phyloP scores from a whole-genome alignment of 2,888 invertebrate species.

The Macrophya alboannulata region DNA sequence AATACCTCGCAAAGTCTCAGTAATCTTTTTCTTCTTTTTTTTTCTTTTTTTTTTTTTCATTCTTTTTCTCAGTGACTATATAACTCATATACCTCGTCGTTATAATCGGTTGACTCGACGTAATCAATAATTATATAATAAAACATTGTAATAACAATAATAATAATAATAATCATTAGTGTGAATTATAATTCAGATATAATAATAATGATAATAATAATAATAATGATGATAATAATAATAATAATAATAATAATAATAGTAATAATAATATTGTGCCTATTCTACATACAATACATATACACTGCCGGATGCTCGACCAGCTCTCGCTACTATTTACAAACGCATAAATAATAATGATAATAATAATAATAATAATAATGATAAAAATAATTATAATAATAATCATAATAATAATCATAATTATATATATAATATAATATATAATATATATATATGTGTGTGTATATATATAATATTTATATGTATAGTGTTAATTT shows the following conservation, averaged over 20 bases:
- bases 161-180: slow-evolving; percentile 63
- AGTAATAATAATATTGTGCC: slow-evolving; percentile 69
- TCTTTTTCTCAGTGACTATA: slow-evolving; percentile 5
- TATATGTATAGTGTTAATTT: slow-evolving; percentile 62
- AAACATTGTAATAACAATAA: slow-evolving; percentile 65
- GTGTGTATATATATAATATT: slow-evolving; percentile 61
- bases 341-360: slow-evolving; percentile 79
- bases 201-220: slow-evolving; percentile 64
- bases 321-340: slow-evolving; percentile 77
- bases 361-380: slow-evolving; percentile 67
- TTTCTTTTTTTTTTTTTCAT: background rate
- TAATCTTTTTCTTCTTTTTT: background rate
- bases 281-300: slow-evolving; percentile 80
- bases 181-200: slow-evolving; percentile 68
- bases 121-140: slow-evolving; percentile 68
- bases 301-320: slow-evolving; percentile 73
- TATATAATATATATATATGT: slow-evolving; percentile 47
- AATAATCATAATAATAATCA: slow-evolving; percentile 61
- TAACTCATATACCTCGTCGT: slow-evolving; percentile 9
- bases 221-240: slow-evolving; percentile 68
- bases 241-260: slow-evolving; percentile 67
- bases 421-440: slow-evolving; percentile 61
- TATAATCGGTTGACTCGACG: slow-evolving; percentile 1
- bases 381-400: slow-evolving; percentile 77
- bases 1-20: too few relatives aligned